Base-by-base conservation (phyloP, 2,797 vertebrate genomes). In the Protonibea diacanthus region DNA sequence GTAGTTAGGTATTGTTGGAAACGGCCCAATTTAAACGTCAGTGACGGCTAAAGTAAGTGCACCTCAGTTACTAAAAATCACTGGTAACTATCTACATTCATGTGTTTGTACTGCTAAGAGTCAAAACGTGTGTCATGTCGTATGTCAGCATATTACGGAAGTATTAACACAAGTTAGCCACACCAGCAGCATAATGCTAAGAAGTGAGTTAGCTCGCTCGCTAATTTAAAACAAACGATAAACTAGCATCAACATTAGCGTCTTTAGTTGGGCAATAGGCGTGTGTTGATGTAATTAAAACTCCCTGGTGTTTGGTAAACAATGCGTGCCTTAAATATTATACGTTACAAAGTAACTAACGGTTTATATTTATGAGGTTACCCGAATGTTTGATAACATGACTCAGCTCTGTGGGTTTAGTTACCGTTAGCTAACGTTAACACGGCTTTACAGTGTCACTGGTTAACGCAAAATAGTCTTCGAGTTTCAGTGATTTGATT, bases 11-110 rank as follows among this genome's bases (percentile, higher is more conserved):
- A 3, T 21, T 69, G 49, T 23, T 48, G 1, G 0, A 48, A 56
- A 45, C 6, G 20, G 15, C 9, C n/a, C 3, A 4, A 23, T 75
- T 86, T 69, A 67, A 80, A 74, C 11, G 4, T 59, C 33, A 2
- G 2, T 51, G 3, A 4, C 1, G 7, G 5, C 4, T 20, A 65
- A 80, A 71, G 90, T 92, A 87, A 92, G 90, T 86, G 4, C 3
- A 12, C 15, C 17, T 0, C 21, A 65, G 1, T 29, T 27, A 23
- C 48, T 17, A 9, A 33, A 17, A 12, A 15, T 0, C 3, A 20
- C 9, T 0, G 20, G 0, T n/a, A 23, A 3, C 11, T 57, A 1
- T 13, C 1, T 20, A 12, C 2, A 11, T 21, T 15, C 6, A 1
- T 7, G 5, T 1, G 0, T 48, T 59, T 62, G 9, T 27, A 10